Evolutionary conservation across 2,797 vertebrate genomes (phyloP).

Genomic region (Scolopax rusticola): DNA sequence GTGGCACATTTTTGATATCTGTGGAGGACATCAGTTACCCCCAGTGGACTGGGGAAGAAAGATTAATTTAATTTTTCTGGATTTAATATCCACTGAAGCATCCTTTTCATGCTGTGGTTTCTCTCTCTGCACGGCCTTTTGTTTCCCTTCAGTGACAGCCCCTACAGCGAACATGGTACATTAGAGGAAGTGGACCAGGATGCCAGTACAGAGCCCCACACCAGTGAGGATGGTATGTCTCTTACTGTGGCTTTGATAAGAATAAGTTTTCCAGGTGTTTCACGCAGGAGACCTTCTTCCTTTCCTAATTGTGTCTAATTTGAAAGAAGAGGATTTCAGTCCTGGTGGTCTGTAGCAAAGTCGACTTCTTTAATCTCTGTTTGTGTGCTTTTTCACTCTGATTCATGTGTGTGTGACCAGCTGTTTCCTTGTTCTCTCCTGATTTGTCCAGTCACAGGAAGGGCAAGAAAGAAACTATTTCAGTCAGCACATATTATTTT

Average conservation of each 20-base stretch:
- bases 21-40: neutral
- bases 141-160: slow-evolving; percentile 89
- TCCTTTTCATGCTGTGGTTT: neutral
- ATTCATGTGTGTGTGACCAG: slow-evolving; percentile 52
- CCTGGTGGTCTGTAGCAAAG: neutral
- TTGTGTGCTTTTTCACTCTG: slow-evolving; percentile 38
- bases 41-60: neutral
- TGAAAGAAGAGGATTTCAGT: slow-evolving; percentile 25
- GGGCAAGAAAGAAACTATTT: slow-evolving; percentile 48
- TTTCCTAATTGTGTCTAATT: neutral
- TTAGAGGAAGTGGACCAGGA: slow-evolving; percentile 96
- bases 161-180: slow-evolving; percentile 95
- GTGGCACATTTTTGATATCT: neutral
- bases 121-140: neutral
- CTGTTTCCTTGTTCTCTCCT: slow-evolving; percentile 61
- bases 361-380: neutral
- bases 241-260: neutral
- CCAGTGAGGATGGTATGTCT: slow-evolving; percentile 94
- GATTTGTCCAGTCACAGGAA: slow-evolving; percentile 49
- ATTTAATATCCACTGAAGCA: neutral
- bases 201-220: slow-evolving; percentile 92
- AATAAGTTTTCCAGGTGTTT: neutral
- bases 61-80: too few species aligned
- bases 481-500: slow-evolving; percentile 37
- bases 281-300: neutral